Evolutionary conservation across 1,140 invertebrate species (phyloP), one percentile per base, ranked within the genome.

Genomic region (Lutraria rhynchaena): DNA sequence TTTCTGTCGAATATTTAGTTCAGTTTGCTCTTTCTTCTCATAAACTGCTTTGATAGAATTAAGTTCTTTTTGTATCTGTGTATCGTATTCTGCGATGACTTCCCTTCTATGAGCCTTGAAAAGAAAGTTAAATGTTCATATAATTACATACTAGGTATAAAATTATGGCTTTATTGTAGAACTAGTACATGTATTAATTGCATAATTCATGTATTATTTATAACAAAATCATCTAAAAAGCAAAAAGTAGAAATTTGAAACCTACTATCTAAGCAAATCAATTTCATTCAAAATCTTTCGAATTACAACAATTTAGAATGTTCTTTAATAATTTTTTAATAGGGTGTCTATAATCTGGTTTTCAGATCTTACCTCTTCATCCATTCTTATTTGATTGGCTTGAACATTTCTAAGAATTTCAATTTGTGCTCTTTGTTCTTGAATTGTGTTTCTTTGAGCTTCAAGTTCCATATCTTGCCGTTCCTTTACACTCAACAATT

Each of bases 391-490:
- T 61, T 98, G 96, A 90, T 97, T 97, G 63, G 95, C 94, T 92
- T 98, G 97, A 24, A 97, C 96, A 33, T 95, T 97, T 88, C 98
- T 97, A 27, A 98, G 93, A 85, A 98, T 97, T 87, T 97, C 97
- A 89, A 98, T 98, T 92, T 98, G 97, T 22, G 96, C 96, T 81
- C 97, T 94, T 92, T 98, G 97, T 90, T 98, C 97, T 89, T 97
- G 96, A 57, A 98, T 92, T n/a, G 97, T 98, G 19, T 96, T 96
- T 87, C 96, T 93, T 91, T 98, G 97, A 0, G 97, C 97, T 29
- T 96, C 95, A 81, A 98, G 93, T 93, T 99, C 97, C 65, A 98
- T 96, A 93, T 98, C 96, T 91, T 98, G 96, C 60, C 97, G 92
- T 91, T 98, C 97, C 60, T 82, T 81, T 4, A 57, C 29, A n/a